Conservation (phyloP, 2,113 vertebrate species). For the Phylloscopus trochiloides region DNA sequence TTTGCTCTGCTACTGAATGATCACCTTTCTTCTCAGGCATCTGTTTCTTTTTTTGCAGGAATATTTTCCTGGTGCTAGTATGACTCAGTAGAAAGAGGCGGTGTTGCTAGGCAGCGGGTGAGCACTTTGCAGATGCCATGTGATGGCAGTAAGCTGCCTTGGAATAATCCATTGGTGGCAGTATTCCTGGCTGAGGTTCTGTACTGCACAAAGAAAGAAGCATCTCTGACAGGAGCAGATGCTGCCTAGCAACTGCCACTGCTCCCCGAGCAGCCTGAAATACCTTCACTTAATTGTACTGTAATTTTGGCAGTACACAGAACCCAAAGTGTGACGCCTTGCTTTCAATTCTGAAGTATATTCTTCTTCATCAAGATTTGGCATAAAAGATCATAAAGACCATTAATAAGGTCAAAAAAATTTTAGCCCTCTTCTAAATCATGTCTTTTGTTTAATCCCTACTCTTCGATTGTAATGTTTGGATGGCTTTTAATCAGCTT, state of each 20-base stretch:
- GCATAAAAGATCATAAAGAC: not conserved
- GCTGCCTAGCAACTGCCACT: slow-evolving; percentile 68
- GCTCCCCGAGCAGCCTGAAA: slow-evolving; percentile 16
- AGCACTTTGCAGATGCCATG: slow-evolving; percentile 63
- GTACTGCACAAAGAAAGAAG: slow-evolving; percentile 42
- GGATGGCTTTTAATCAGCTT: slow-evolving; percentile 69
- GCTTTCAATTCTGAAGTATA: not conserved
- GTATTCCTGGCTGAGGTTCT: slow-evolving; percentile 43
- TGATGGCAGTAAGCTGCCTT: slow-evolving; percentile 66
- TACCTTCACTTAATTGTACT: slow-evolving; percentile 49
- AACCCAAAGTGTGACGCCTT: not conserved
- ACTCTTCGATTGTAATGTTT: slow-evolving; percentile 47
- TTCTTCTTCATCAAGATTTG: not conserved
- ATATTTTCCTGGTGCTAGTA: slow-evolving; percentile 52
- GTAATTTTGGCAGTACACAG: not conserved
- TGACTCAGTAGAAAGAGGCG: slow-evolving; percentile 67
- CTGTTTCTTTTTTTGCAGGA: slow-evolving; percentile 63
- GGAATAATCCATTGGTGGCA: slow-evolving; percentile 62
- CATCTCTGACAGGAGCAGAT: slow-evolving; percentile 58
- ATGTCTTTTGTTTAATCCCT: slow-evolving; percentile 42
- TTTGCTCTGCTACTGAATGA: slow-evolving; percentile 38
- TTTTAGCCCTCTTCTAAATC: not conserved
- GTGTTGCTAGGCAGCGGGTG: slow-evolving; percentile 65
- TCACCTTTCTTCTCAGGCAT: slow-evolving; percentile 63
- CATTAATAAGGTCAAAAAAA: slow-evolving; percentile 26